Conservation (phyloP, 2,888 invertebrate genomes). For the Acanthoscelides obtectus region DNA sequence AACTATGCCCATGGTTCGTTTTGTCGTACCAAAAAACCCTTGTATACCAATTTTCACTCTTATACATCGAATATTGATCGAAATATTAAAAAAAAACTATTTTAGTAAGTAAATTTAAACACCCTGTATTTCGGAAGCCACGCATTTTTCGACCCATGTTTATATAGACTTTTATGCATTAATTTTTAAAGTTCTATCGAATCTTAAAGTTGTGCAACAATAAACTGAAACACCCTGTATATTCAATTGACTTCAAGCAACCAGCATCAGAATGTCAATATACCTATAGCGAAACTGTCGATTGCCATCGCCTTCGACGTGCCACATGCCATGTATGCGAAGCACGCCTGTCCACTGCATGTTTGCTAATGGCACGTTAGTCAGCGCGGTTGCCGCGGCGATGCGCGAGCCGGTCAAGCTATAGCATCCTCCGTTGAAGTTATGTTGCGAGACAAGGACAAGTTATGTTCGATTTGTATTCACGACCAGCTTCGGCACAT, state of each 20-base stretch:
- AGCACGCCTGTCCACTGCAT: background rate
- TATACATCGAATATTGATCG: too few relatives aligned
- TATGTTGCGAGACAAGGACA: background rate
- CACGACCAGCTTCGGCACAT: background rate
- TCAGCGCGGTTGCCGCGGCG: background rate
- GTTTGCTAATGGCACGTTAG: background rate
- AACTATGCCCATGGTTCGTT: too few relatives aligned
- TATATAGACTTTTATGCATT: too few relatives aligned
- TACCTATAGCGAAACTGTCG: background rate
- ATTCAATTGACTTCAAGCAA: background rate
- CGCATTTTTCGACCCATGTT: too few relatives aligned
- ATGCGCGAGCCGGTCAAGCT: background rate
- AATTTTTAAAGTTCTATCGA: too few relatives aligned
- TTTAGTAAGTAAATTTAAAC: too few relatives aligned
- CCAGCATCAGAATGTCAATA: background rate
- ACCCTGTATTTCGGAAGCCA: too few relatives aligned
- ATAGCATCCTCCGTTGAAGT: background rate
- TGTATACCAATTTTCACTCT: too few relatives aligned
- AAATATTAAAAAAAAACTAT: too few relatives aligned
- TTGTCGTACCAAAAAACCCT: too few relatives aligned
- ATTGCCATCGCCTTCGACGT: background rate
- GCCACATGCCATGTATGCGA: background rate
- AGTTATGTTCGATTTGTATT: background rate
- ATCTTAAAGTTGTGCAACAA: too few relatives aligned
- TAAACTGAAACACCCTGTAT: too few relatives aligned